Evolutionary conservation across 2,113 vertebrate species (phyloP), one percentile per base, ranked within the genome.

Genomic region (Tragelaphus buxtoni): DNA sequence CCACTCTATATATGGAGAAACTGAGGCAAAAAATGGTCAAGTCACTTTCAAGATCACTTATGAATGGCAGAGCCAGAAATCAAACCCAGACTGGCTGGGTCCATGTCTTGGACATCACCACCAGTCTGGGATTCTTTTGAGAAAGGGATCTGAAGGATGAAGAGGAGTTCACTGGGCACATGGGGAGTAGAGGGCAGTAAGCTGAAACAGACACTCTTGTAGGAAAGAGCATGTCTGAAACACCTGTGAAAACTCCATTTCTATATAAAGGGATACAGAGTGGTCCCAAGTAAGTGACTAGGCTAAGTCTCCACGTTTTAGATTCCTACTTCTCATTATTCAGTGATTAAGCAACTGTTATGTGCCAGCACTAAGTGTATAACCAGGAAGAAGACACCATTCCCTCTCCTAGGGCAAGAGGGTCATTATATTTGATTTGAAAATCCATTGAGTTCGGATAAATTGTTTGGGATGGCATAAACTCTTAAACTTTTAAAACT

Each of bases 401-500:
- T n/a, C 84, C 26, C 55, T 93, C 49, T 84, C 32, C 28, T 11
- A 30, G 13, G 51, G 74, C 72, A 53, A 13, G n/a, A 84, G 42
- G 39, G 65, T 65, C 85, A 86, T 96, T 96, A 61, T 22, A 47
- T 91, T 94, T 88, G 90, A 97, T 88, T 96, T 97, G 58, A 93
- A 98, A 98, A 72, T 95, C 89, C 79, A 96, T 18, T 94, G 72
- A 9, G 3, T 97, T 95, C 97, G 97, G 85, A 96, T 97, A 97
- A 93, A 96, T 72, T 92, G 86, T 97, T 97, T 92, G 92, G 90
- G 94, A 97, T 98, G 97, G 77, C 90, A 87, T 74, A 69, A 97
- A 97, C 97, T 95, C 95, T 94, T 97, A 98, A 97, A 95, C 80
- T 97, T 97, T 93, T 94, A 91, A 95, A 97, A 45, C 13, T 47